Evolutionary conservation across 2,888 invertebrate species (phyloP), one percentile per base, ranked within the genome.

Genomic region (Theodoxus fluviatilis): DNA sequence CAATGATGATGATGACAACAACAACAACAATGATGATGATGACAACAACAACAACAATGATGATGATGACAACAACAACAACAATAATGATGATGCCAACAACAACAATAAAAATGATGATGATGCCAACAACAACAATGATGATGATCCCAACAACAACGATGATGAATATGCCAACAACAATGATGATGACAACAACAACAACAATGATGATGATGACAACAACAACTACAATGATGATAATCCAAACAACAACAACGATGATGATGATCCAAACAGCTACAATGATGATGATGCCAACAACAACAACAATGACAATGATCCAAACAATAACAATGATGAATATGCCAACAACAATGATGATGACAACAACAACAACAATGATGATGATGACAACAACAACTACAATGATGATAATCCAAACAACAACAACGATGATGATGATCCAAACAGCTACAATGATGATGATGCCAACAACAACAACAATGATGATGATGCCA

Each of bases 281-380:
- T 98, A 94, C 88, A 95, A 94, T 2, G 89, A 99, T 66, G 96
- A 98, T 79, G 94, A 95, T 77, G 98, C 98, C 86, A 93, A 93
- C 31, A 94, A 94, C 76, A 96, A 97, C 87, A 99, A 98, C 88
- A 97, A 97, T 88, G 98, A 98, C 89, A 97, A 86, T 86, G n/a
- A 28, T 71, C 28, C 47, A 22, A 33, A 78, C 80, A 74, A 88
- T 92, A 98, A 98, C 88, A 94, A 94, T 87, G 98, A 99, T 86
- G 98, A 99, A 87, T 99, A 98, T 86, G 94, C 95, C 0, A 91
- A 91, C 35, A 94, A 96, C 85, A 98, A 98, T 84, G 98, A 98
- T 84, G 92, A 93, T 18, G 99, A 98, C 82, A 94, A 96, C 88
- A 96, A 96, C 83, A 98, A 98, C 0, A 98, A 94, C 88, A 95